Evolutionary conservation across 2,888 invertebrate species (phyloP), one percentile per base, ranked within the genome.

Genomic region (Petrolisthes cinctipes): DNA sequence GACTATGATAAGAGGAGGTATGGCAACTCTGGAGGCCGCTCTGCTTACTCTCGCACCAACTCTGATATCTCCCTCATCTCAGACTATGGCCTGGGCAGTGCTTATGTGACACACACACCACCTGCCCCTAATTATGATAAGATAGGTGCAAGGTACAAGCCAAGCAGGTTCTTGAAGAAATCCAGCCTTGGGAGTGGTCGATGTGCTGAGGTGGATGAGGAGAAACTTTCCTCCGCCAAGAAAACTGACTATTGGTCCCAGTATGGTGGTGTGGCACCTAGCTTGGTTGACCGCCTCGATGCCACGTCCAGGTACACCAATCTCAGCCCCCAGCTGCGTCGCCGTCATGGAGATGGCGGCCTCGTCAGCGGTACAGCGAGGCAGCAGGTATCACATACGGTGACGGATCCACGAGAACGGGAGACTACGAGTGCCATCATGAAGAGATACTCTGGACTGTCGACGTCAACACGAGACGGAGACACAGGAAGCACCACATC

Each of bases 181-280:
- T 89, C 61, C 78, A 73, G 78, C 37, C 76, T 89, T 4, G 82
- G 79, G 4, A 61, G 57, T 6, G 57, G 61, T n/a, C 80, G 87
- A 11, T 90, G 87, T 56, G 68, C 53, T 11, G 89, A 89, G 82
- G 89, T 86, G 61, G 90, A 90, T 82, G 90, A 90, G 68, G 86
- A 86, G 71, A 84, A 82, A 68, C 76, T 82, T 78, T 17, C 56
- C 53, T 66, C 80, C 54, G 54, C 83, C 53, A 90, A 90, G 80
- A 89, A 89, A 68, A 54, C 79, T 5, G 90, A 90, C 71, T 90
- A 90, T 68, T 90, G 89, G 90, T 90, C 90, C 5, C 90, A 90
- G 53, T 90, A 90, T 53, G 86, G 85, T 7, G 86, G 80, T 56
- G 51, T 82, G 6, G 84, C 90, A 0, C 85, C 90, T 4, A 82